Base-by-base conservation (phyloP, 2,113 vertebrate species). In the Microtus montanus region DNA sequence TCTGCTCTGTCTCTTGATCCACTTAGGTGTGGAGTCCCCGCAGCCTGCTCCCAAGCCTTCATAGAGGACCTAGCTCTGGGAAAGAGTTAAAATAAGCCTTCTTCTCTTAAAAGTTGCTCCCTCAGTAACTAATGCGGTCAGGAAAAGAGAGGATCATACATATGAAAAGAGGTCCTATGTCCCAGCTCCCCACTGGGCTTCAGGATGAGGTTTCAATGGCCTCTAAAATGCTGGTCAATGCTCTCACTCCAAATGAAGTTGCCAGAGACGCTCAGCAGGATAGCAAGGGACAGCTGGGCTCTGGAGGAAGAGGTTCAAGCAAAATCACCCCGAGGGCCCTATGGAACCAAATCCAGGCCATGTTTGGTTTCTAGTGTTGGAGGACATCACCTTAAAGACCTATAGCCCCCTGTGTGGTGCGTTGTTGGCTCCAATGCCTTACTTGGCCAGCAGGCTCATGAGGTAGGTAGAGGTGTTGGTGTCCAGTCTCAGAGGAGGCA, bases 391-490 rank as follows among this genome's bases (percentile, higher is more conserved):
- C 63, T 28, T 5, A 54, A 87, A 58, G 86, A 85, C 22, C 61
- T 26, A 33, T 3, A 9, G 8, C 58, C n/a, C 0, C 0, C 2
- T 0, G 12, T 7, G 7, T 0, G 58, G 41, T 19, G 13, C 3
- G 19, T 33, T 4, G 47, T n/a, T 64, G 0, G 4, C 52, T 2
- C 6, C 6, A 20, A 44, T 0, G 13, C 94, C 99, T 98, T 98
- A 99, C 99, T 99, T 99, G 98, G 99, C 99, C 47, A 99, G 99
- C 97, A 99, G 98, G 97, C 99, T 99, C 99, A 99, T 99, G 93
- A 99, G 98, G 98, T 98, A 99, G 98, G 99, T 99, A 0, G 99
- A 99, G 20, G 99, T 99, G 96, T 98, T 99, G 97, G 99, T 99
- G 98, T 99, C 99, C 73, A 99, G 99, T 96, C 99, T 99, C 95